phyloP scores from a whole-genome alignment of 2,888 invertebrate genomes.

The Volucella inflata region DNA sequence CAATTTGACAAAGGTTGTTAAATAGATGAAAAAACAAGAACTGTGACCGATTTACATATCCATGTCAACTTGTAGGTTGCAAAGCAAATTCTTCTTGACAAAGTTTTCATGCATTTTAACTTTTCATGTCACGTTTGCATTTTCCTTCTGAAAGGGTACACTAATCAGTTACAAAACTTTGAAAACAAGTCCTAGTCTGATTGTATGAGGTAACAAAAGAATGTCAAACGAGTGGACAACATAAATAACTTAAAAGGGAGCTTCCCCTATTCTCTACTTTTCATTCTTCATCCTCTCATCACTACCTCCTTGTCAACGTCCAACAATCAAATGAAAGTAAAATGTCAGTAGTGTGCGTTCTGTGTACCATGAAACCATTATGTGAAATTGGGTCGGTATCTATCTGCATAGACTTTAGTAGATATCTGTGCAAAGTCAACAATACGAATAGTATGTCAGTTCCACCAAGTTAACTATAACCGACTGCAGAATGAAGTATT shows the following conservation, averaged over 20 bases:
- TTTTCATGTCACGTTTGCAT: conserved; percentile 57
- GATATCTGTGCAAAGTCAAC: background rate
- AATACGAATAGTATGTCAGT: conserved; percentile 6
- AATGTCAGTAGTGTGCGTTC: background rate
- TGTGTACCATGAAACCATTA: conserved; percentile 20
- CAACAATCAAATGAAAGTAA: background rate
- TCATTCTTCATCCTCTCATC: too few relatives aligned
- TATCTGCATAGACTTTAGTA: background rate
- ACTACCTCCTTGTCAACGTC: too few relatives aligned
- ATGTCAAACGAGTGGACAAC: background rate
- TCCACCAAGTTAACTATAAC: conserved; percentile 14
- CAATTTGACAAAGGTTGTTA: too few relatives aligned
- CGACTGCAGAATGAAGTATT: conserved; percentile 28
- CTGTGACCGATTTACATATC: too few relatives aligned
- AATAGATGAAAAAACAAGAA: too few relatives aligned
- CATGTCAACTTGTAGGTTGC: too few relatives aligned
- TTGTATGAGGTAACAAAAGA: conserved; percentile 52
- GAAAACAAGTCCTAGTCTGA: conserved; percentile 52
- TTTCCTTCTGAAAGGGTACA: conserved; percentile 34
- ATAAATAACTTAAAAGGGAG: conserved; percentile 8
- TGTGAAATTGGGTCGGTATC: conserved; percentile 24
- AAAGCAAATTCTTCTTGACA: background rate
- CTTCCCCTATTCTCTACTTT: too few relatives aligned
- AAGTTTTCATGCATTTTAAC: conserved; percentile 17
- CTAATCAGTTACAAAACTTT: conserved; percentile 36